Conservation (phyloP, 2,888 invertebrate genomes). For the Dryadula phaetusa region DNA sequence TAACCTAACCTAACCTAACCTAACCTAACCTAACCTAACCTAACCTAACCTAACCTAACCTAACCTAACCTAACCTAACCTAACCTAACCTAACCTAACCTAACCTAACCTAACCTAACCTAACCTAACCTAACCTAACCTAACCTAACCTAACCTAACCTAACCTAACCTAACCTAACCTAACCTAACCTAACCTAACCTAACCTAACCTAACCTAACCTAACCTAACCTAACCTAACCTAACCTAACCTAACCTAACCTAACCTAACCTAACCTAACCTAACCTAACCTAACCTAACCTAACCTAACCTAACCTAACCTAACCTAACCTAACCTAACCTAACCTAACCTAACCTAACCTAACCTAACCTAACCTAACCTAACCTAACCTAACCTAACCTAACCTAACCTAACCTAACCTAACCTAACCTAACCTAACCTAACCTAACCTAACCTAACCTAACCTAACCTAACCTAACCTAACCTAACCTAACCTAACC, state of each 20-base stretch:
- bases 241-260: conserved; percentile 4
- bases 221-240: conserved; percentile 8
- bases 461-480: no score
- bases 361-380: no score
- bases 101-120: conserved; percentile 11
- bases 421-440: no score
- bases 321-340: no score
- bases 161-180: conserved; percentile 16
- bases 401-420: no score
- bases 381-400: no score
- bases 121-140: conserved; percentile 10
- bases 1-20: conserved; percentile 48
- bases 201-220: conserved; percentile 2
- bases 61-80: conserved; percentile 7
- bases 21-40: conserved; percentile 48
- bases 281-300: conserved; percentile 5
- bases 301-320: no score
- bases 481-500: no score
- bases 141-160: conserved; percentile 1
- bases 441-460: no score
- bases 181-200: conserved; percentile 7
- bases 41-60: conserved; percentile 44
- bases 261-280: conserved; percentile 6
- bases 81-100: conserved; percentile 12
- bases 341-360: no score